Conservation (phyloP, 2,888 invertebrate species). For the Patella caerulea region DNA sequence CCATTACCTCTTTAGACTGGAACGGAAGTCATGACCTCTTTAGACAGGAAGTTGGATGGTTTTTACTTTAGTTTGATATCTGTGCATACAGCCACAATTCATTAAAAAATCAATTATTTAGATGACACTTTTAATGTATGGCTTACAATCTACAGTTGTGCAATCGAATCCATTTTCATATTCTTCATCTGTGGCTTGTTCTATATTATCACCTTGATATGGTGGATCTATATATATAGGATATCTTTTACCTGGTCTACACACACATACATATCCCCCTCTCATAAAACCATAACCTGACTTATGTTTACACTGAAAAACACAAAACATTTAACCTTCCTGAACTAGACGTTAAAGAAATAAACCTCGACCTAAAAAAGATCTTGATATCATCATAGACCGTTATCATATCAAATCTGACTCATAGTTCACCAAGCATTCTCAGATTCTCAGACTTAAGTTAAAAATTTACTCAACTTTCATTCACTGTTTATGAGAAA, state of each 20-base stretch:
- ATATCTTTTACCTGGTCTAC: conserved; percentile 87
- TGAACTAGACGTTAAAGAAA: background rate
- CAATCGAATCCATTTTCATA: conserved; percentile 78
- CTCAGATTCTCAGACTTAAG: no score
- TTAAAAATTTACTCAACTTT: no score
- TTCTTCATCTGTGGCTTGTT: conserved; percentile 90
- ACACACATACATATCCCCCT: conserved; percentile 82
- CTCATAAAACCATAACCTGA: conserved; percentile 95
- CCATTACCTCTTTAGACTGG: no score
- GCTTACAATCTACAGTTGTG: conserved; percentile 38
- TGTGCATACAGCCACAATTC: no score
- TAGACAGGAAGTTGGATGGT: no score
- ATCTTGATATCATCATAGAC: background rate
- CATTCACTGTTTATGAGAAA: no score
- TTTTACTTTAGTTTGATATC: no score
- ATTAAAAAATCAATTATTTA: background rate
- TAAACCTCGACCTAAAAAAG: background rate
- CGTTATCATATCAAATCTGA: no score
- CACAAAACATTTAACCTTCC: background rate
- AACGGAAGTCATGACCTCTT: no score
- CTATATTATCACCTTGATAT: conserved; percentile 91
- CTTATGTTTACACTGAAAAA: conserved; percentile 87
- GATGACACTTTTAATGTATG: background rate
- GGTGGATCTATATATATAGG: conserved; percentile 89
- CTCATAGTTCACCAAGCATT: no score